Base-by-base conservation (phyloP, 2,797 vertebrate genomes). In the Scomberomorus guttatus region DNA sequence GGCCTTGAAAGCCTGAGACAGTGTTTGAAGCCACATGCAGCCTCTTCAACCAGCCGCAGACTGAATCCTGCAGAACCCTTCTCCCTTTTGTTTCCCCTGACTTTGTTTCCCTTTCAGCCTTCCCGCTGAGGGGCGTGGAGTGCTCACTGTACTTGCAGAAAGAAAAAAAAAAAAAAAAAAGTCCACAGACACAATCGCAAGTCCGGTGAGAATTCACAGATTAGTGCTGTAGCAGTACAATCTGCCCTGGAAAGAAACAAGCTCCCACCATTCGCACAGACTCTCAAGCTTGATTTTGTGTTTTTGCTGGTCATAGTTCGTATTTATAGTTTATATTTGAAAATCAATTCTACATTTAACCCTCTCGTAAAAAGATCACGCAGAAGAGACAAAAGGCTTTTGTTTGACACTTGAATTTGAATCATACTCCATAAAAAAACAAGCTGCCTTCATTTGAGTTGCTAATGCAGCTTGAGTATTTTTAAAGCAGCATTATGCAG, bases 181-280 rank as follows among this genome's bases (percentile, higher is more conserved):
- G 24, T 65, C 76, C 50, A 58, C 73, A 83, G 58, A 87, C 75
- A 85, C 64, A 84, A 79, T 89, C 87, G 80, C 86, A 89, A 79
- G 79, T 89, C 81, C 57, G 1, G 78, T 63, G 90, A 90, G 86
- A 88, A 73, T 81, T 91, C 18, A 69, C 90, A 89, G 66, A 85
- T 90, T 50, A 66, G 69, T 62, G 12, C 51, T 60, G 77, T 44
- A 32, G 79, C 89, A 63, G 84, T 54, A 48, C 82, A 84, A 77
- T 89, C 84, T 87, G 87, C 70, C 72, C 64, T 0, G 9, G 46
- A 82, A 67, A 84, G 69, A 67, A 65, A 79, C 62, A 0, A 56
- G 67, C 69, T 69, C 34, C 76, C 77, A n/a, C 39, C 60, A 52
- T 54, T 55, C 67, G 34, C 71, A 24, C 61, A 65, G 32, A 46